Percentiles rank a stretch among this genome's conserved stretches.
phyloP scores from a whole-genome alignment of 37 sponge, comb jelly and placozoan genomes.

The Beroe forskalii region DNA sequence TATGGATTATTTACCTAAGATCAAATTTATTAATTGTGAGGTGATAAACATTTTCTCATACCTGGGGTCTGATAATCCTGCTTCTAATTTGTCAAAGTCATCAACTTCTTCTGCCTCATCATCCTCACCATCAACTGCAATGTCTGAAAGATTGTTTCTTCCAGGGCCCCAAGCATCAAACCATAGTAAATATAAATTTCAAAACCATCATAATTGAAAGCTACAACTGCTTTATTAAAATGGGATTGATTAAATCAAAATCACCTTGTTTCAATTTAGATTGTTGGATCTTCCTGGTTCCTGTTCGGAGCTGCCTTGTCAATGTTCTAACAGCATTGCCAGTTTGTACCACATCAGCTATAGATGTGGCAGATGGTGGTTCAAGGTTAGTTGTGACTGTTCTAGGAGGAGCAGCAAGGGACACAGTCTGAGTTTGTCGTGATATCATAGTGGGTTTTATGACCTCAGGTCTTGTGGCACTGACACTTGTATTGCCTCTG shows the following conservation, averaged over 20 bases:
- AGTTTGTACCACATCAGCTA: neutral
- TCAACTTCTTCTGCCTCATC: slow-evolving; percentile 28
- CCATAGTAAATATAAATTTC: neutral
- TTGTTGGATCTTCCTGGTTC: neutral
- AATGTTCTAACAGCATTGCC: neutral
- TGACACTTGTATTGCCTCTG: neutral
- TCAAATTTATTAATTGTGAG: no score
- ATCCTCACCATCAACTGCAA: neutral
- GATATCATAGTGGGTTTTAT: neutral
- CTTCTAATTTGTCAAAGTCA: slow-evolving; percentile 18
- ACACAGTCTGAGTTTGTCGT: slow-evolving; percentile 40
- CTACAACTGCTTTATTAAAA: no score
- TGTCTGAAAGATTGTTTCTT: neutral
- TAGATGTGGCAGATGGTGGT: neutral
- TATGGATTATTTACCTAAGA: no score
- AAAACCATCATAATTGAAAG: neutral
- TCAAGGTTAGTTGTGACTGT: neutral
- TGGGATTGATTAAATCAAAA: no score
- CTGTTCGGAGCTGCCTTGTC: slow-evolving; percentile 46
- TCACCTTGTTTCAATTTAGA: neutral
- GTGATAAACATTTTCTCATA: no score
- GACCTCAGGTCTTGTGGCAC: neutral
- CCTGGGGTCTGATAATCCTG: slow-evolving; percentile 14
- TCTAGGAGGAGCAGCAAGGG: neutral
- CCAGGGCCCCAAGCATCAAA: neutral